Conservation (phyloP, 2,113 vertebrate species). For the Piprites chloris region DNA sequence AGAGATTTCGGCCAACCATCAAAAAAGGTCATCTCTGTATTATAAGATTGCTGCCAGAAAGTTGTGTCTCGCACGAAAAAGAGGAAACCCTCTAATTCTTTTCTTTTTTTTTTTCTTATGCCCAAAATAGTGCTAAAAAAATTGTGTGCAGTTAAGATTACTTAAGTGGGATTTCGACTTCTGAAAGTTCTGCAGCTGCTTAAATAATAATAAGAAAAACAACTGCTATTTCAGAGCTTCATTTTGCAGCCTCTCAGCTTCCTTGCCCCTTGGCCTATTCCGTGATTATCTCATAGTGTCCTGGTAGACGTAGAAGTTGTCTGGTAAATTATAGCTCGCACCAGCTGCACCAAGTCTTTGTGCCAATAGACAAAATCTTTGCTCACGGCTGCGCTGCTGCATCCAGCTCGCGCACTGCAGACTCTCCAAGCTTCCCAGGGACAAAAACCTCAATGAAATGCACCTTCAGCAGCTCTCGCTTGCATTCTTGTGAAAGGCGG, state of each 20-base stretch:
- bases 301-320: neutral
- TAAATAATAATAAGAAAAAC: constrained; percentile 19
- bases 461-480: constrained; percentile 3
- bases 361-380: constrained; percentile 8
- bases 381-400: constrained; percentile 20
- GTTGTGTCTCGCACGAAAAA: neutral
- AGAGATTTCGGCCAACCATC: neutral
- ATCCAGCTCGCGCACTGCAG: constrained; percentile 1
- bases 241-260: constrained; percentile 7
- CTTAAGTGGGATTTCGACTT: neutral
- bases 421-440: neutral
- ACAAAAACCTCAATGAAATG: constrained; percentile 52
- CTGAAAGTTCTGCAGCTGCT: neutral
- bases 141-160: neutral
- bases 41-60: neutral
- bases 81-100: neutral
- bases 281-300: neutral
- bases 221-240: neutral
- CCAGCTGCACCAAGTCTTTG: constrained; percentile 33
- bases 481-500: neutral
- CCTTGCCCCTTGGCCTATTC: neutral
- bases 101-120: neutral
- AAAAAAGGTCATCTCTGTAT: constrained; percentile 43
- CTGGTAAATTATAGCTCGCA: constrained; percentile 8
- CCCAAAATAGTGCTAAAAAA: neutral